Percentiles rank a stretch among this genome's conserved stretches.
Conservation (phyloP, 2,888 invertebrate genomes). For the Dimorphilus gyrociliatus region DNA sequence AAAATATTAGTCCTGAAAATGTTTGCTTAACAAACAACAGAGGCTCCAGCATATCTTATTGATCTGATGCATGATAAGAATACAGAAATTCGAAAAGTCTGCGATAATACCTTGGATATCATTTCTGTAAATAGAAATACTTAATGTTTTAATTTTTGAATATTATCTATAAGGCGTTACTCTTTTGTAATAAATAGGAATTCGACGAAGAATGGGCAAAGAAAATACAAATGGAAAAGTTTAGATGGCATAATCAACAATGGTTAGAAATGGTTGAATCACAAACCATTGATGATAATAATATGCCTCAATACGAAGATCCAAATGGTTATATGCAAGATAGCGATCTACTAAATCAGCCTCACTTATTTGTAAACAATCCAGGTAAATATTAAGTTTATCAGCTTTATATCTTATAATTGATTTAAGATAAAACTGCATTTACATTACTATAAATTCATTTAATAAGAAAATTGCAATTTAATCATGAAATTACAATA, state of each 20-base stretch:
- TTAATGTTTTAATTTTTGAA: background rate
- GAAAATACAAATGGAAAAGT: conserved; percentile 78
- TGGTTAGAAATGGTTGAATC: conserved; percentile 90
- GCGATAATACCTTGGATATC: conserved; percentile 82
- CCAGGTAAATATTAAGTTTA: too few species aligned
- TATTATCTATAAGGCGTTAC: too few species aligned
- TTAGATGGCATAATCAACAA: conserved; percentile 93
- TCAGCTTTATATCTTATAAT: too few species aligned
- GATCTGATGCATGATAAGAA: conserved; percentile 96
- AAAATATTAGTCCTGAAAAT: background rate
- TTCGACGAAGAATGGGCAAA: conserved; percentile 81
- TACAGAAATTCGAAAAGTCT: conserved; percentile 74
- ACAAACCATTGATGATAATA: conserved; percentile 24
- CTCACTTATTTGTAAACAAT: conserved; percentile 30
- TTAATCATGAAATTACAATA: too few species aligned
- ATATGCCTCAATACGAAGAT: conserved; percentile 24
- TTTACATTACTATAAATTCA: too few species aligned
- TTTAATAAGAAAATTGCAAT: too few species aligned
- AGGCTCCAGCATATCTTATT: conserved; percentile 84
- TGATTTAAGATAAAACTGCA: too few species aligned
- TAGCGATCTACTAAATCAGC: conserved; percentile 31
- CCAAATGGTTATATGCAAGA: conserved; percentile 27
- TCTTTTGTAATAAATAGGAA: too few species aligned
- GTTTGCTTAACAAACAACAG: conserved; percentile 39
- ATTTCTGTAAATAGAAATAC: conserved; percentile 61